phyloP scores from a whole-genome alignment of 2,888 invertebrate genomes.

The Brachyptera risi region DNA sequence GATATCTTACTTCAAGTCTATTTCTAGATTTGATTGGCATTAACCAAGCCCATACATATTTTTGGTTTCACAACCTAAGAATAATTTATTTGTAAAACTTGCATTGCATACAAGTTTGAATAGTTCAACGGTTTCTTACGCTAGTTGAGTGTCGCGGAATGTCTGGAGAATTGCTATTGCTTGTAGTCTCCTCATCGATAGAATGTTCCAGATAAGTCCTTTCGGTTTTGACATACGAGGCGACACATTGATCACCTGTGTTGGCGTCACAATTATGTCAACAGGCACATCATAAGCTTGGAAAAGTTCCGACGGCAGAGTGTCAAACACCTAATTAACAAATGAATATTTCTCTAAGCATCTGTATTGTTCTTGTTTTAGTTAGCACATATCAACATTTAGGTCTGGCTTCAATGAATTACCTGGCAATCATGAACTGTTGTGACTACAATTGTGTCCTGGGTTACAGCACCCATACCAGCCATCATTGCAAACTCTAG shows the following conservation, averaged over 20 bases:
- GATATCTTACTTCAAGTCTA: too few relatives aligned
- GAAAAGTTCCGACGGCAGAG: conserved; percentile 68
- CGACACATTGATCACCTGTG: conserved; percentile 63
- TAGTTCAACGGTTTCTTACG: too few relatives aligned
- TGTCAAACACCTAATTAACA: conserved; percentile 58
- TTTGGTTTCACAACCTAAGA: too few relatives aligned
- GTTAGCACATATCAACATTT: too few relatives aligned
- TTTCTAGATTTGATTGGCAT: too few relatives aligned
- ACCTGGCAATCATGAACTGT: conserved; percentile 84
- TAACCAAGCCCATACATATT: too few relatives aligned
- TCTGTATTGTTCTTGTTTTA: too few relatives aligned
- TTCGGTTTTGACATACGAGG: conserved; percentile 59
- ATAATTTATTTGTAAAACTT: too few relatives aligned
- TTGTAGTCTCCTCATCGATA: conserved; percentile 66
- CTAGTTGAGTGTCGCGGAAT: conserved; percentile 63
- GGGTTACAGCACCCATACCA: conserved; percentile 71
- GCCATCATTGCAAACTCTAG: conserved; percentile 78
- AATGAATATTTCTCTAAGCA: too few relatives aligned
- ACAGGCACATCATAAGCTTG: conserved; percentile 78
- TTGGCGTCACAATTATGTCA: conserved; percentile 82
- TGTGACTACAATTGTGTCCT: conserved; percentile 70
- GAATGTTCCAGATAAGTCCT: conserved; percentile 75
- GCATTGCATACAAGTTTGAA: too few relatives aligned
- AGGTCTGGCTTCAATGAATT: too few relatives aligned
- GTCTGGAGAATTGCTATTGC: conserved; percentile 69